A percentile compares a stretch with the other conserved stretches of the same genome.
Evolutionary conservation across 2,888 invertebrate species (phyloP).

Genomic region (Protodeltote pygarga): DNA sequence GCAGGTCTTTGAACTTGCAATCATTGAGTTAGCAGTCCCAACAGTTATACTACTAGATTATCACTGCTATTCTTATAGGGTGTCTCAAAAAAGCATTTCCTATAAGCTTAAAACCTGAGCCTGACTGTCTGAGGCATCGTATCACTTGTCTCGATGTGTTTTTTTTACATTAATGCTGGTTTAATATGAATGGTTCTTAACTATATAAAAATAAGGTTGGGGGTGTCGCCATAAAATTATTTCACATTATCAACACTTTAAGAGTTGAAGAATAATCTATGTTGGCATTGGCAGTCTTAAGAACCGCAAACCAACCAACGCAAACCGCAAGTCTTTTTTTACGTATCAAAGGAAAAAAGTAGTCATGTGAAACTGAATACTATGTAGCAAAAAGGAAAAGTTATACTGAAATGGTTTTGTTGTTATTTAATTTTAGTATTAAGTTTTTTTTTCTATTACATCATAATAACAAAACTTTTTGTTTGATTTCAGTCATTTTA

Average conservation of each 20-base stretch:
- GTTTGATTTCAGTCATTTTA: not conserved
- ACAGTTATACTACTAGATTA: no score
- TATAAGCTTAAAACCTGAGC: no score
- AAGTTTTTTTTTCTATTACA: not conserved
- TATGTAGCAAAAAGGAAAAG: constrained; percentile 2
- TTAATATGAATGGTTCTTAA: no score
- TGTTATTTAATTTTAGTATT: not conserved
- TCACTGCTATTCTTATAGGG: no score
- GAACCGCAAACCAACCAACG: constrained; percentile 8
- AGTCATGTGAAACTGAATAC: constrained; percentile 20
- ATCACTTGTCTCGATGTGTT: no score
- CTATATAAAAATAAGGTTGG: no score
- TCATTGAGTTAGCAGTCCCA: no score
- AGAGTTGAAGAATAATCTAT: constrained; percentile 5
- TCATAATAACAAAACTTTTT: not conserved
- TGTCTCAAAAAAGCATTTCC: no score
- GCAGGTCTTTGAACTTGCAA: no score
- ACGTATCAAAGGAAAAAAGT: constrained; percentile 1
- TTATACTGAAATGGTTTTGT: not conserved
- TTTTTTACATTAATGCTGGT: no score
- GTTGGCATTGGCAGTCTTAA: not conserved
- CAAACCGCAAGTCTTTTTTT: constrained; percentile 22
- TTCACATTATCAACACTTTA: constrained; percentile 3
- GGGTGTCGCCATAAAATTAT: no score
- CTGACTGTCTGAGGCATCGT: no score